These are phyloP conservation scores for Thalassoma bifasciatum DNA, from an alignment of 2,113 vertebrate genomes.

Conservation along the genomic window DNA sequence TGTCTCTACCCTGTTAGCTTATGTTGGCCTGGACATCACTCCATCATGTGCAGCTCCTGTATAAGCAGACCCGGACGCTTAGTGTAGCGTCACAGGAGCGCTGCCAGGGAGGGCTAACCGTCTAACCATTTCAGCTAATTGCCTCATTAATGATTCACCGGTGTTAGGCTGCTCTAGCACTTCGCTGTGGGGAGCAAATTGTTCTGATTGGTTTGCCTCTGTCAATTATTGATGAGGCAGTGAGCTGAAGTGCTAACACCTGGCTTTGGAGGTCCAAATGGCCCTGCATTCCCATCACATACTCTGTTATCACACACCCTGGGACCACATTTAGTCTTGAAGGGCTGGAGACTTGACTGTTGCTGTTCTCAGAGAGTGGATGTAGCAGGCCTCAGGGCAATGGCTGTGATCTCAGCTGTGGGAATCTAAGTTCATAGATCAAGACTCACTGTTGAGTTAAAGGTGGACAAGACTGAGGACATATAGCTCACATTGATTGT, in stretches of 20 bases:
- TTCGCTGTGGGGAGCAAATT: slow-evolving; percentile 85
- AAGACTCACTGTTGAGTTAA: slow-evolving; percentile 45
- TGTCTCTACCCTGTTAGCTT: slow-evolving; percentile 39
- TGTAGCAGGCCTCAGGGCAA: slow-evolving; percentile 59
- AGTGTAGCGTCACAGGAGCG: slow-evolving; percentile 66
- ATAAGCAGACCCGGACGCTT: slow-evolving; percentile 59
- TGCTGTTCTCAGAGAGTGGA: slow-evolving; percentile 58
- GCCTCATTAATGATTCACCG: slow-evolving; percentile 87
- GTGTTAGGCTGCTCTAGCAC: slow-evolving; percentile 83
- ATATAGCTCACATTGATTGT: slow-evolving; percentile 2
- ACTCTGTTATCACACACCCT: slow-evolving; percentile 69
- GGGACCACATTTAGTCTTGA: slow-evolving; percentile 63
- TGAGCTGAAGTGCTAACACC: slow-evolving; percentile 85
- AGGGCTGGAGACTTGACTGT: slow-evolving; percentile 47
- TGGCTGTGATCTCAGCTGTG: slow-evolving; percentile 59
- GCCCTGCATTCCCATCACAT: slow-evolving; percentile 74
- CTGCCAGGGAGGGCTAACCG: slow-evolving; percentile 76
- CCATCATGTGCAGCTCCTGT: slow-evolving; percentile 51
- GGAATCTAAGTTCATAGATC: slow-evolving; percentile 59
- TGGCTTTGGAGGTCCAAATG: slow-evolving; percentile 81
- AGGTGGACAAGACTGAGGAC: slow-evolving; percentile 40
- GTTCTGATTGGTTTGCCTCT: slow-evolving; percentile 87
- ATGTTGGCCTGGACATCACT: slow-evolving; percentile 48
- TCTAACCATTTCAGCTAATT: slow-evolving; percentile 87
- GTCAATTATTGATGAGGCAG: slow-evolving; percentile 88